phyloP scores from a whole-genome alignment of 1,140 invertebrate species.

The Dendroctonus valens region DNA sequence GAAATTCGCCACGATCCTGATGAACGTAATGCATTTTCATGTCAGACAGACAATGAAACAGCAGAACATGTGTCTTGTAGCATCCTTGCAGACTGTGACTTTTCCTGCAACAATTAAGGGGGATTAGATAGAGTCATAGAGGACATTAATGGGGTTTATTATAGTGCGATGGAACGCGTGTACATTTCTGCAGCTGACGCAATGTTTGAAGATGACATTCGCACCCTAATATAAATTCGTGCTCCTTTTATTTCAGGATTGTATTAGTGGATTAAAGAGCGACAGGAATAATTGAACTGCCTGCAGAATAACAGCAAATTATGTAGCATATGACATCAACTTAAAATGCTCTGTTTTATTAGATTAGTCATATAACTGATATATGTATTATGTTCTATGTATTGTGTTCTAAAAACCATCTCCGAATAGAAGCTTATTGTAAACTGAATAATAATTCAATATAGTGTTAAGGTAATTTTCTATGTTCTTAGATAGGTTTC shows the following conservation, averaged over 20 bases:
- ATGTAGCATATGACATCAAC: slow-evolving; percentile 31
- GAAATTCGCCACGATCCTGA: slow-evolving; percentile 11
- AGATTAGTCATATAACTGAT: too few relatives aligned
- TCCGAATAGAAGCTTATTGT: too few relatives aligned
- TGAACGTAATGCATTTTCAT: slow-evolving; percentile 14
- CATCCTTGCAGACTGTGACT: slow-evolving; percentile 16
- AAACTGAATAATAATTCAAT: too few relatives aligned
- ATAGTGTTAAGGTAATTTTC: too few relatives aligned
- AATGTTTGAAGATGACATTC: slow-evolving; percentile 11
- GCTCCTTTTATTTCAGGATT: slow-evolving; percentile 1
- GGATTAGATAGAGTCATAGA: background rate
- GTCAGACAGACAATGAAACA: slow-evolving; percentile 20
- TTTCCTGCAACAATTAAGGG: background rate
- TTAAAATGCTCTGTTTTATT: slow-evolving; percentile 16
- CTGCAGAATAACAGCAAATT: slow-evolving; percentile 4
- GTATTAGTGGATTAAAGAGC: background rate
- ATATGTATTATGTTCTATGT: too few relatives aligned
- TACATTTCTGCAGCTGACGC: slow-evolving; percentile 22
- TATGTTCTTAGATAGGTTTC: too few relatives aligned
- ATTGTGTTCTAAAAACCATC: too few relatives aligned
- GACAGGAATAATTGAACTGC: background rate
- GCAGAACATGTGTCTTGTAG: slow-evolving; percentile 20
- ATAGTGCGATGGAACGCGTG: slow-evolving; percentile 15
- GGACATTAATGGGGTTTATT: slow-evolving; percentile 7
- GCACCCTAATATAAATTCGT: slow-evolving; percentile 7